Evolutionary conservation across 1,140 invertebrate genomes (phyloP).

Genomic region (Popillia japonica): DNA sequence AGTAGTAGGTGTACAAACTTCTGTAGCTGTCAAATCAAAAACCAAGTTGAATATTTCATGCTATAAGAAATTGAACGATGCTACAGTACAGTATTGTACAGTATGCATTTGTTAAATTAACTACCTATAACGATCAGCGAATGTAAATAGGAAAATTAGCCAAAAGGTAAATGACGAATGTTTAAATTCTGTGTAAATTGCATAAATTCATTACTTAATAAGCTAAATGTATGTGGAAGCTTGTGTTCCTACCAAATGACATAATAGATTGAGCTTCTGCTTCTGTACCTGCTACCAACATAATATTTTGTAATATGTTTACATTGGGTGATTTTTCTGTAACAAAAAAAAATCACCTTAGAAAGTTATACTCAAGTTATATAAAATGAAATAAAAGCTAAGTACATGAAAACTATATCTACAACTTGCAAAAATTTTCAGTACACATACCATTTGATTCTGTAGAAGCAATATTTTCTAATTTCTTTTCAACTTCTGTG

Average conservation of each 20-base stretch:
- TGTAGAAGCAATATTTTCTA: neutral
- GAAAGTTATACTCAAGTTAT: no score
- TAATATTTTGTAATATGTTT: neutral
- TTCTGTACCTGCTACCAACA: neutral
- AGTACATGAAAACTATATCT: no score
- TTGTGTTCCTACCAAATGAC: neutral
- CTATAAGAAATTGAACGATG: neutral
- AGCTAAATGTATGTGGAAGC: no score
- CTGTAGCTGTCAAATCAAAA: neutral
- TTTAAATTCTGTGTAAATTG: no score
- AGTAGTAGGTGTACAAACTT: neutral
- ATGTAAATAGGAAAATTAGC: neutral
- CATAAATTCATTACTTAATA: no score
- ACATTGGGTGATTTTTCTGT: neutral
- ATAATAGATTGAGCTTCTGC: neutral
- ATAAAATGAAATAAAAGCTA: no score
- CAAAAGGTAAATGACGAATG: neutral
- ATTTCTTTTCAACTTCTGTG: neutral
- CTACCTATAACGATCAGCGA: neutral
- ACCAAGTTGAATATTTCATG: neutral
- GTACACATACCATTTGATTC: no score
- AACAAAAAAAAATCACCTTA: neutral
- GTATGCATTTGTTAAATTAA: neutral
- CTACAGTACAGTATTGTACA: neutral
- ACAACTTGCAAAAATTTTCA: no score